A percentile compares a stretch with the other conserved stretches of the same genome.
Conservation (phyloP, 2,888 invertebrate species). For the Clitarchus hookeri region DNA sequence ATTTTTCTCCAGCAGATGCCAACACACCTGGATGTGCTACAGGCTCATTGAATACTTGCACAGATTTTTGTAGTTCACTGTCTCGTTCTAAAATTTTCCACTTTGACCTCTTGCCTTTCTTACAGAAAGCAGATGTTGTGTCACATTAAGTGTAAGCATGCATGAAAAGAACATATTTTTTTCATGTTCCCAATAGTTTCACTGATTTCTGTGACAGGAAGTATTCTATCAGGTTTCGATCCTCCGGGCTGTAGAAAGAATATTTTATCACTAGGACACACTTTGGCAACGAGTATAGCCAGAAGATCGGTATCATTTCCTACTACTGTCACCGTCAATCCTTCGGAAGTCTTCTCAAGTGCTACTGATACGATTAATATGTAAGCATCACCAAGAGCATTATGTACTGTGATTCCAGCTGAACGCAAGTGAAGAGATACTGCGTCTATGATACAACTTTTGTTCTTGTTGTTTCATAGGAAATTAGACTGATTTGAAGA, state of each 20-base stretch:
- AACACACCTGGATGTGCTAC: neutral
- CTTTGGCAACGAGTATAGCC: constrained; percentile 40
- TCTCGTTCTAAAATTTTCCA: neutral
- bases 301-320: neutral
- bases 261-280: constrained; percentile 35
- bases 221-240: neutral
- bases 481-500: constrained; percentile 16
- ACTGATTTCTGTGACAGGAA: neutral
- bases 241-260: constrained; percentile 41
- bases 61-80: neutral
- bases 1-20: neutral
- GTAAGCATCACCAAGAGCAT: neutral
- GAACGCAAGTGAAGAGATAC: neutral
- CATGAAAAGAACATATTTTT: neutral
- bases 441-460: neutral
- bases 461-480: constrained; percentile 22
- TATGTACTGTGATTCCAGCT: neutral
- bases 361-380: neutral
- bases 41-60: constrained; percentile 16
- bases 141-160: neutral
- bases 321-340: neutral
- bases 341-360: neutral
- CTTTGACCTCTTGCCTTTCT: neutral
- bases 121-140: neutral
- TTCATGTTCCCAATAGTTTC: neutral